These are phyloP conservation scores for Delphinapterus leucas DNA, from an alignment of 2,113 vertebrate species.

Conservation along the genomic window DNA sequence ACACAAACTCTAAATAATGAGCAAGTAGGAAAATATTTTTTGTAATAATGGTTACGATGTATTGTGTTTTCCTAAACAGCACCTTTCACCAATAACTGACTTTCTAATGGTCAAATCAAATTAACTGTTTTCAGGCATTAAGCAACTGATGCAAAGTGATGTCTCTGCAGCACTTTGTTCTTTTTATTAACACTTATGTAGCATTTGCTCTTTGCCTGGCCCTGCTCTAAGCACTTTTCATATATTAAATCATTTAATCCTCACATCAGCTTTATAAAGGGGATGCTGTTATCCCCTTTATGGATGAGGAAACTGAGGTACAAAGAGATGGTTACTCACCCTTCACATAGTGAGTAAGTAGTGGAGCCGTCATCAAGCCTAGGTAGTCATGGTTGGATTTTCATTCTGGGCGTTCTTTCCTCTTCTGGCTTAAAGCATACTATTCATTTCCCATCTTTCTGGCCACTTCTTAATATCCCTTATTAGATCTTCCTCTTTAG, in stretches of 20 bases:
- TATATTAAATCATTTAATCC: neutral
- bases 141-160: neutral
- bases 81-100: neutral
- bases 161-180: neutral
- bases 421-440: neutral
- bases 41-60: neutral
- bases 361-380: neutral
- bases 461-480: neutral
- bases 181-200: neutral
- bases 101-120: neutral
- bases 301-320: neutral
- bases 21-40: neutral
- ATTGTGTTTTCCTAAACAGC: neutral
- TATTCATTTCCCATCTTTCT: neutral
- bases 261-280: neutral
- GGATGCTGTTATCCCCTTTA: neutral
- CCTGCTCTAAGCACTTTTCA: neutral
- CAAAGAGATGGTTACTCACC: neutral
- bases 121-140: neutral
- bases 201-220: neutral
- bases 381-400: neutral
- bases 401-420: neutral
- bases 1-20: constrained; percentile 11
- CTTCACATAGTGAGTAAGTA: neutral
- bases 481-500: neutral